Evolutionary conservation across 2,888 invertebrate species (phyloP).

Genomic region (Xylota segnis): DNA sequence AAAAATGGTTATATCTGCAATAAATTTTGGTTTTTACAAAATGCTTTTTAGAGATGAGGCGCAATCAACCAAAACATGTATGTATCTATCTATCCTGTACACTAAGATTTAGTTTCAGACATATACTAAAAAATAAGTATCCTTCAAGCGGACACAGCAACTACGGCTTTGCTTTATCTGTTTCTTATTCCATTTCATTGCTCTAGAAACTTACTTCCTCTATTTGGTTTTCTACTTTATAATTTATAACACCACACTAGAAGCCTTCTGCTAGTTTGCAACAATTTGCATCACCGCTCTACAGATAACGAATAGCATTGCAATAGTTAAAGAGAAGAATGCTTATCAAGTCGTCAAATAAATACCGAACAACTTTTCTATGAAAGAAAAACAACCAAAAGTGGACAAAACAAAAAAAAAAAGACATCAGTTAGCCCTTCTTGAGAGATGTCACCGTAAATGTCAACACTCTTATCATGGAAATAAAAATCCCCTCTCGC

Average conservation of each 20-base stretch:
- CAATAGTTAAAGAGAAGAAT: background rate
- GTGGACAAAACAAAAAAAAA: background rate
- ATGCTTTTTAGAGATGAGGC: no score
- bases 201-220: no score
- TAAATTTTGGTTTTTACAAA: no score
- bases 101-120: no score
- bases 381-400: conserved; percentile 4
- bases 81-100: no score
- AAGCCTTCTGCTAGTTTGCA: background rate
- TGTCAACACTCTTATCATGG: conserved; percentile 33
- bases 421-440: conserved; percentile 13
- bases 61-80: no score
- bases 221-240: background rate
- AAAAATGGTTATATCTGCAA: no score
- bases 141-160: no score
- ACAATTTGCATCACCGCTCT: background rate
- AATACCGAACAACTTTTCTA: background rate
- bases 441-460: conserved; percentile 21
- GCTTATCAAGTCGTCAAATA: conserved; percentile 2
- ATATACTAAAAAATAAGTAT: no score
- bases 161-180: no score
- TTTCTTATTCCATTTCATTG: no score
- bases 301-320: background rate
- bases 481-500: conserved; percentile 16
- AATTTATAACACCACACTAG: background rate